Evolutionary conservation across 2,797 vertebrate species (phyloP).

Genomic region (Anniella stebbinsi): DNA sequence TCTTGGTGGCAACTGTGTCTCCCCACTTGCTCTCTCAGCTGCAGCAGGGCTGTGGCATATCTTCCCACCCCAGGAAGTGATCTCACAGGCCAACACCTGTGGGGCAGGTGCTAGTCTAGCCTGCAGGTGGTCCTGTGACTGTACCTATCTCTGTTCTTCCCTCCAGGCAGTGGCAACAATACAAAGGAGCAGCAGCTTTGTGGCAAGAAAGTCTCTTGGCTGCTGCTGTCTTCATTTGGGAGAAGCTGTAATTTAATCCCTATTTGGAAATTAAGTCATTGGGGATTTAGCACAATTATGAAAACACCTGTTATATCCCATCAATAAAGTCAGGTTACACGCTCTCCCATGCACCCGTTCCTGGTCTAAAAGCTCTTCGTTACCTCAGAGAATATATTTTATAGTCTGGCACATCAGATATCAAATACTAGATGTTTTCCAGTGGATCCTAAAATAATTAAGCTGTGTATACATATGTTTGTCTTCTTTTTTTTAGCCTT

Average conservation of each 20-base stretch:
- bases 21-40: neutral
- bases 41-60: neutral
- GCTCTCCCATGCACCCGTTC: neutral
- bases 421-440: neutral
- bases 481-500: constrained; percentile 78
- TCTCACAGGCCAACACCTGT: neutral
- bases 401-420: neutral
- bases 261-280: neutral
- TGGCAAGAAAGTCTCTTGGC: neutral
- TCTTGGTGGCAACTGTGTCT: neutral
- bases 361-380: neutral
- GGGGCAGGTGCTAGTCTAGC: neutral
- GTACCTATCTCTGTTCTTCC: neutral
- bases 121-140: neutral
- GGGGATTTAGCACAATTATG: neutral
- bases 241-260: neutral
- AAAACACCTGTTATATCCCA: neutral
- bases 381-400: neutral
- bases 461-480: neutral
- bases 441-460: neutral
- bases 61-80: neutral
- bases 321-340: neutral
- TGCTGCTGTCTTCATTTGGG: neutral
- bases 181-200: neutral
- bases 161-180: neutral